These are phyloP conservation scores for Ariopsis seemanni DNA, from an alignment of 2,113 vertebrate species.

Conservation along the genomic window DNA sequence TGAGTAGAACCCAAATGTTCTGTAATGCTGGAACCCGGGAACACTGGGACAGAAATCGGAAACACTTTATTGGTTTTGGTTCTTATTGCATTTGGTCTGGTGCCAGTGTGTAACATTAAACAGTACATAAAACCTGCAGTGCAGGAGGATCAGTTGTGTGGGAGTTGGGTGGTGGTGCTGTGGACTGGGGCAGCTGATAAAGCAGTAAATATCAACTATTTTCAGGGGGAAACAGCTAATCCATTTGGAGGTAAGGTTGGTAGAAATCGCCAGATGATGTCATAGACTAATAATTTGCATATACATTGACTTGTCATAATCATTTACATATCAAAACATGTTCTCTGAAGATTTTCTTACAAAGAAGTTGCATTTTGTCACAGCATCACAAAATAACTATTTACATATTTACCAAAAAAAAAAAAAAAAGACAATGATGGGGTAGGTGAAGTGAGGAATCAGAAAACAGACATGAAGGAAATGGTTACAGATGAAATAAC, in stretches of 20 bases:
- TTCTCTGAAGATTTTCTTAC: not conserved
- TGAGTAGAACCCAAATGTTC: not conserved
- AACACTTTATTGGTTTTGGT: not conserved
- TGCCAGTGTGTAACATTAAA: not conserved
- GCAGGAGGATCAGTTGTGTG: too few relatives aligned
- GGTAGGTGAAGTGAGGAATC: not conserved
- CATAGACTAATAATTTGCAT: not conserved
- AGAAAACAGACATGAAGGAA: not conserved
- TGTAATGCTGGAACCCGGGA: not conserved
- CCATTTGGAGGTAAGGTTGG: not conserved
- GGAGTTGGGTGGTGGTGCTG: not conserved
- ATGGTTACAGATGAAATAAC: not conserved
- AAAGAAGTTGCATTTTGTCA: not conserved
- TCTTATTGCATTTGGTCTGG: not conserved
- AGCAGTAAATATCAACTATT: not conserved
- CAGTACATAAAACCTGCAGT: too few relatives aligned
- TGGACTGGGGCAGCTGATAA: not conserved
- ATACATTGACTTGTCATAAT: not conserved
- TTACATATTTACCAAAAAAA: not conserved
- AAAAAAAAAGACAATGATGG: too few relatives aligned
- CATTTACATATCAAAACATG: not conserved
- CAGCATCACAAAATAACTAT: not conserved
- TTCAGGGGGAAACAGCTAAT: not conserved
- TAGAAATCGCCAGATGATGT: not conserved
- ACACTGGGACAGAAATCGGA: not conserved